phyloP scores from a whole-genome alignment of 2,888 invertebrate genomes.

The Drosophila borborema region DNA sequence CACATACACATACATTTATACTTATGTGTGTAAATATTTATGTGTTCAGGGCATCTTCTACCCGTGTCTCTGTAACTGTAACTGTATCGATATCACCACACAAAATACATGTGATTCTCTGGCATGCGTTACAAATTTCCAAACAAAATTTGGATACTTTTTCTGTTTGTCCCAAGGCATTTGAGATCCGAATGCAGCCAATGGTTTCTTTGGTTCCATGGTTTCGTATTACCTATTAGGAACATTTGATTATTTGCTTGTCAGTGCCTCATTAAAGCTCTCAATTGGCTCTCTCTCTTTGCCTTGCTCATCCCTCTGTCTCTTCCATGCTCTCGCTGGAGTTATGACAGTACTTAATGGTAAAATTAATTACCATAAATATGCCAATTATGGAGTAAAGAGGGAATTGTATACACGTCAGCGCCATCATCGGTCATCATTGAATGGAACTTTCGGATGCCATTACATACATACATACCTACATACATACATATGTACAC shows the following conservation, averaged over 20 bases:
- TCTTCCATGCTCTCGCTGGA: constrained; percentile 15
- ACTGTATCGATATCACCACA: constrained; percentile 31
- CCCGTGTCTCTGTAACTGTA: constrained; percentile 17
- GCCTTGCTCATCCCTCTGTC: no score
- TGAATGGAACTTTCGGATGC: constrained; percentile 41
- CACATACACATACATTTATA: constrained; percentile 8
- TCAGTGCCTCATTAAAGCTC: constrained; percentile 18
- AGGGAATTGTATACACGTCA: constrained; percentile 18
- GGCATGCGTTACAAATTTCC: constrained; percentile 25
- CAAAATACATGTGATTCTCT: constrained; percentile 33
- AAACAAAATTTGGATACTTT: constrained; percentile 48
- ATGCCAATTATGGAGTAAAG: constrained; percentile 33
- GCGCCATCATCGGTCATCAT: constrained; percentile 28
- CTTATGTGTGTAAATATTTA: not conserved
- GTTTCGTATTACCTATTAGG: constrained; percentile 51
- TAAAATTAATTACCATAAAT: constrained; percentile 73
- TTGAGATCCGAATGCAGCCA: not conserved
- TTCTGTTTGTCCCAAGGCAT: constrained; percentile 31
- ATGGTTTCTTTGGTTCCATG: constrained; percentile 26
- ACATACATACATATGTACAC: no score
- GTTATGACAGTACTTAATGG: constrained; percentile 72
- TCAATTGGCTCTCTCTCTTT: not conserved
- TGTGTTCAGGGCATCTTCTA: not conserved
- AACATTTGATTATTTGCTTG: constrained; percentile 36
- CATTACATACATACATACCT: constrained; percentile 17